These are phyloP conservation scores for Orgyia antiqua DNA, from an alignment of 2,888 invertebrate species.

Conservation along the genomic window DNA sequence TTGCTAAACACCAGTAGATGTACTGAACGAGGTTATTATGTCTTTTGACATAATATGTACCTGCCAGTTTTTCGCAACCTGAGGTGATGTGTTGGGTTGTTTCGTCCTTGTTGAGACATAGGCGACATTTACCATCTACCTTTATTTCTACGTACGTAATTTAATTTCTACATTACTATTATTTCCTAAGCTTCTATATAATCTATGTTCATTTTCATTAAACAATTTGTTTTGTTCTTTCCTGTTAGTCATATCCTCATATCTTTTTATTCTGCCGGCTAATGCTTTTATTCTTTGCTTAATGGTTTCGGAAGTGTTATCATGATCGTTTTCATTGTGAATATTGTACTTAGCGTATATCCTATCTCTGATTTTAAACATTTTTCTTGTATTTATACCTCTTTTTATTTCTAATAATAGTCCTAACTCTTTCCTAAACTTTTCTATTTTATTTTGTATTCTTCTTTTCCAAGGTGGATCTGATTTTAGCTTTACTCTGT, in stretches of 20 bases:
- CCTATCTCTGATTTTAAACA: not conserved
- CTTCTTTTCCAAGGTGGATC: slow-evolving; percentile 1
- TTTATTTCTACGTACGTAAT: too few species aligned
- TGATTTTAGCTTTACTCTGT: not conserved
- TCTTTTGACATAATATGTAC: too few species aligned
- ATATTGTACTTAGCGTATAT: not conserved
- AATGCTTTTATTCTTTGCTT: slow-evolving; percentile 10
- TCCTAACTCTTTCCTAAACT: too few species aligned
- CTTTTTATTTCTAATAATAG: not conserved
- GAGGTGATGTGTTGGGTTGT: too few species aligned
- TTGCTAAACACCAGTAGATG: too few species aligned
- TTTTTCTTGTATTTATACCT: not conserved
- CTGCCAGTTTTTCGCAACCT: too few species aligned
- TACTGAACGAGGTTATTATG: too few species aligned
- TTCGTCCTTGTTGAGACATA: too few species aligned
- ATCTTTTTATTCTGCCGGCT: slow-evolving; percentile 8
- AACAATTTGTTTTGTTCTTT: slow-evolving; percentile 6
- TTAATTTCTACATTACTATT: too few species aligned
- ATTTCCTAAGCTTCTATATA: too few species aligned
- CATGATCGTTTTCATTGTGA: too few species aligned
- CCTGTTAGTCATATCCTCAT: slow-evolving; percentile 4
- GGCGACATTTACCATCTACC: too few species aligned
- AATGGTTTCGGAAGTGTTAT: slow-evolving; percentile 2
- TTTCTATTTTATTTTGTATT: not conserved
- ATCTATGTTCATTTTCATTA: not conserved